phyloP scores from a whole-genome alignment of 2,888 invertebrate species.

The Dryomyza anilis region DNA sequence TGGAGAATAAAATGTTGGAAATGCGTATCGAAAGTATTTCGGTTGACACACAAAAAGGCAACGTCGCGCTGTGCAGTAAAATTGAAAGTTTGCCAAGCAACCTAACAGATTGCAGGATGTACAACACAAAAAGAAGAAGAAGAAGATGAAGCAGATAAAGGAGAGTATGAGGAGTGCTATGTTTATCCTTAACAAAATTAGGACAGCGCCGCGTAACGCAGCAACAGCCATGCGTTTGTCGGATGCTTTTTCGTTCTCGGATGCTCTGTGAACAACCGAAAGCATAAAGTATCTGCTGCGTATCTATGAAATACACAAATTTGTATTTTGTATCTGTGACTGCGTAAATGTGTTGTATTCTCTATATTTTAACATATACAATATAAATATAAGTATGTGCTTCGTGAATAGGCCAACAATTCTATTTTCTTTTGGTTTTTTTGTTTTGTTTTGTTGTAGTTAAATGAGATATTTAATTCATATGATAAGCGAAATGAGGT shows the following conservation, averaged over 20 bases:
- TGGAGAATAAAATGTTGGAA: too few species aligned
- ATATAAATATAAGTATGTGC: background rate
- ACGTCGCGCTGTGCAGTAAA: background rate
- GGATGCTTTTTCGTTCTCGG: background rate
- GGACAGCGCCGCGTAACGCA: slow-evolving; percentile 25
- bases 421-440: slow-evolving; percentile 7
- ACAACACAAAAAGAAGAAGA: background rate
- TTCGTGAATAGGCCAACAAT: background rate
- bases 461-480: slow-evolving; percentile 53
- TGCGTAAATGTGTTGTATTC: background rate
- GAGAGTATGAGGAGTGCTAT: background rate
- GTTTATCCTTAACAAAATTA: slow-evolving; percentile 21
- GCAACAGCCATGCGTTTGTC: slow-evolving; percentile 11
- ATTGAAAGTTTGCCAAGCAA: slow-evolving; percentile 3
- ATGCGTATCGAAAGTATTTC: background rate
- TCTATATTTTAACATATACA: too few species aligned
- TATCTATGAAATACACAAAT: background rate
- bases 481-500: slow-evolving; percentile 48
- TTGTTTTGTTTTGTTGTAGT: slow-evolving; percentile 30
- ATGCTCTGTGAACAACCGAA: too few species aligned
- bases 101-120: too few species aligned
- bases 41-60: background rate
- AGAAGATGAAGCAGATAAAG: background rate
- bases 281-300: slow-evolving; percentile 1
- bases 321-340: background rate